These are phyloP conservation scores for Leucozona laternaria DNA, from an alignment of 2,888 invertebrate genomes.

Conservation along the genomic window DNA sequence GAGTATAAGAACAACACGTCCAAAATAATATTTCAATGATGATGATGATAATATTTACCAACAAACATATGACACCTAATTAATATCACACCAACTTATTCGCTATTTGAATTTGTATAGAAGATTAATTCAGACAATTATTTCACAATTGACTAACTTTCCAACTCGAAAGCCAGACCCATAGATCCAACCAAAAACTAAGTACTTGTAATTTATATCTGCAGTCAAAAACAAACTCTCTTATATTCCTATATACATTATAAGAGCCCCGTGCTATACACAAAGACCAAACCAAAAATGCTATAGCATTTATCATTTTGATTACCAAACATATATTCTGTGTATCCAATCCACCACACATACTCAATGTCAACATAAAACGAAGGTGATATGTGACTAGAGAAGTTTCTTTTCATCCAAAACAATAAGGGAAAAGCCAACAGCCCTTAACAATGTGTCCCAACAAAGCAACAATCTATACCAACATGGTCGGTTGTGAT, in stretches of 20 bases:
- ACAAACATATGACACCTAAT: slow-evolving; percentile 45
- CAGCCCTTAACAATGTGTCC: slow-evolving; percentile 31
- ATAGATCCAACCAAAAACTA: slow-evolving; percentile 66
- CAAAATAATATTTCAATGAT: neutral
- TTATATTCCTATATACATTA: neutral
- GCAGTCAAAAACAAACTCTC: slow-evolving; percentile 44
- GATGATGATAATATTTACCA: slow-evolving; percentile 1
- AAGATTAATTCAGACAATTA: slow-evolving; percentile 61
- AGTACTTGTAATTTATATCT: slow-evolving; percentile 59
- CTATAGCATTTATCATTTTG: slow-evolving; percentile 66
- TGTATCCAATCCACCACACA: slow-evolving; percentile 34
- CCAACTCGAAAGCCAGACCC: slow-evolving; percentile 45
- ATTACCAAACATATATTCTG: slow-evolving; percentile 69
- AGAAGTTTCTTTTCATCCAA: slow-evolving; percentile 10
- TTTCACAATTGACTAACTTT: slow-evolving; percentile 71
- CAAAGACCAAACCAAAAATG: slow-evolving; percentile 55
- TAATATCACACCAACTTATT: slow-evolving; percentile 46
- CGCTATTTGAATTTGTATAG: slow-evolving; percentile 19
- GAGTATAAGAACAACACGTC: neutral
- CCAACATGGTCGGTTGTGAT: no score
- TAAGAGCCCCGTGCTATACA: slow-evolving; percentile 3
- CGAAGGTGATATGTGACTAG: slow-evolving; percentile 61
- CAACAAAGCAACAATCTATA: slow-evolving; percentile 42
- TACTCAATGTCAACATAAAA: slow-evolving; percentile 59
- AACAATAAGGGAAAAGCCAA: slow-evolving; percentile 56